Evolutionary conservation across 2,797 vertebrate species (phyloP).

Genomic region (Takifugu rubripes): DNA sequence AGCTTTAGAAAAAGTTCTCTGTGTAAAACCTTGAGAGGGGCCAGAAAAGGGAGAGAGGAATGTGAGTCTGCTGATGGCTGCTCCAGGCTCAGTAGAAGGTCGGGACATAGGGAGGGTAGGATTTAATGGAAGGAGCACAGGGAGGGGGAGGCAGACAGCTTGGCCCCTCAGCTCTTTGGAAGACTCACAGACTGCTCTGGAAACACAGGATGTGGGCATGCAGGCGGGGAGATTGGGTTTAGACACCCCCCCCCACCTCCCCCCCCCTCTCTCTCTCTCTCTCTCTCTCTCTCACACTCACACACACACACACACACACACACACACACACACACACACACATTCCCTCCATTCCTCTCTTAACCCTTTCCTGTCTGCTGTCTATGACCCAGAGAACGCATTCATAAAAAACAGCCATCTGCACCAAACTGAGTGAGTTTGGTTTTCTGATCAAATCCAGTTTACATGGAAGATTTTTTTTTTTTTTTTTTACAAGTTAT

Average conservation of each 20-base stretch:
- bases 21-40: conserved; percentile 61
- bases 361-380: conserved; percentile 65
- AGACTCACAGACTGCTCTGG: conserved; percentile 73
- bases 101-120: conserved; percentile 58
- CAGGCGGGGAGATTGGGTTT: conserved; percentile 59
- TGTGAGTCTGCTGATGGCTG: conserved; percentile 69
- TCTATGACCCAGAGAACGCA: background rate
- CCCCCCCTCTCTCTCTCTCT: conserved; percentile 26
- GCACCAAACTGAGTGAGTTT: no score
- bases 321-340: conserved; percentile 31
- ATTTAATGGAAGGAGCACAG: conserved; percentile 62
- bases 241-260: conserved; percentile 44
- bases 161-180: conserved; percentile 77
- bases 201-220: conserved; percentile 82
- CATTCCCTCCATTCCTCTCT: conserved; percentile 48
- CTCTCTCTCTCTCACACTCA: conserved; percentile 28
- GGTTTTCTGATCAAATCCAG: no score
- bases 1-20: conserved; percentile 25
- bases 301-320: conserved; percentile 26
- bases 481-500: no score
- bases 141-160: conserved; percentile 66
- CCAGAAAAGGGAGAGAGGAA: conserved; percentile 71
- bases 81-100: conserved; percentile 68
- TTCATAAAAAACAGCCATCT: no score
- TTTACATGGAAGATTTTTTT: no score